phyloP scores from a whole-genome alignment of 2,888 invertebrate genomes.

The Yponomeuta plumbellus region DNA sequence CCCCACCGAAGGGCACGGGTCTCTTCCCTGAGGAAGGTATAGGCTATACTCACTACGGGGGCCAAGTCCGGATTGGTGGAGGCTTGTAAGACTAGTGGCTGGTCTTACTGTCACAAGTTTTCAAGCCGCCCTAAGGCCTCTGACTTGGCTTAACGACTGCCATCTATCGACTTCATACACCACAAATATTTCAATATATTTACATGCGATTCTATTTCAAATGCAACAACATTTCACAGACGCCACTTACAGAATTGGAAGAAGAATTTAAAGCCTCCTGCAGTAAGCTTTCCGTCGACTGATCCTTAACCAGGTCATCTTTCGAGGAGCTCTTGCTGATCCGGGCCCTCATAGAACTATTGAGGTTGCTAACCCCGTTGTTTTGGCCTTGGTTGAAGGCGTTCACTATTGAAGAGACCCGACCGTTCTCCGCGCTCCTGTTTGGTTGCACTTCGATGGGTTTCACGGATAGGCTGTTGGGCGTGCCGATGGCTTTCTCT shows the following conservation, averaged over 20 bases:
- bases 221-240: neutral
- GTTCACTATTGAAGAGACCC: conserved; percentile 65
- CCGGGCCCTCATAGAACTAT: conserved; percentile 52
- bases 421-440: conserved; percentile 51
- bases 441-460: conserved; percentile 33
- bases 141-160: too few relatives aligned
- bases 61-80: too few relatives aligned
- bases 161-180: too few relatives aligned
- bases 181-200: too few relatives aligned
- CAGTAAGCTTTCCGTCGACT: conserved; percentile 46
- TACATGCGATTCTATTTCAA: too few relatives aligned
- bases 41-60: too few relatives aligned
- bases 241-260: conserved; percentile 58
- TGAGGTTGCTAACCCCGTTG: conserved; percentile 32
- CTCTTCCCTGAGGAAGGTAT: too few relatives aligned
- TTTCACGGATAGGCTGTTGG: conserved; percentile 33
- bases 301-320: conserved; percentile 59
- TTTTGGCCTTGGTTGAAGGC: conserved; percentile 53
- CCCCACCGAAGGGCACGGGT: too few relatives aligned
- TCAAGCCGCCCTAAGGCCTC: too few relatives aligned
- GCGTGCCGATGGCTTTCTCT: conserved; percentile 59
- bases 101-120: too few relatives aligned
- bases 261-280: conserved; percentile 67
- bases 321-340: conserved; percentile 67
- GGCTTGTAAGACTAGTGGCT: too few relatives aligned